Percentiles rank a stretch among this genome's conserved stretches.
Conservation (phyloP, 2,888 invertebrate species). For the Thumatha senex region DNA sequence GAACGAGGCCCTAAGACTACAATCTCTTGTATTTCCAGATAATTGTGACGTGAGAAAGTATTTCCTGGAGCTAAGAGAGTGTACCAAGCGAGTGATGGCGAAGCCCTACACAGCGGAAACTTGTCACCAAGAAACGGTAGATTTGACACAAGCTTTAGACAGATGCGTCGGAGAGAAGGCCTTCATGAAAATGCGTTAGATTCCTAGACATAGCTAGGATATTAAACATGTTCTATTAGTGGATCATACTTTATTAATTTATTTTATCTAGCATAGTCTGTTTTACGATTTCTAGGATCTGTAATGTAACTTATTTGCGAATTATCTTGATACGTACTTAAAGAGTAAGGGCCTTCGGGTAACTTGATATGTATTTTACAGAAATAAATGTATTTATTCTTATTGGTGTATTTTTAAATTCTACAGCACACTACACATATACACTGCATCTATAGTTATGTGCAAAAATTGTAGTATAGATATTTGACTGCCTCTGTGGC, state of each 20-base stretch:
- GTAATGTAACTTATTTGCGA: too few relatives aligned
- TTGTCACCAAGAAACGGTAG: conserved; percentile 62
- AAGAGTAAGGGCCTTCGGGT: too few relatives aligned
- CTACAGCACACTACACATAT: too few relatives aligned
- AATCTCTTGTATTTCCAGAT: conserved; percentile 36
- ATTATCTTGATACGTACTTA: too few relatives aligned
- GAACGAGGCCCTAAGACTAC: neutral
- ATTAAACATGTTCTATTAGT: neutral
- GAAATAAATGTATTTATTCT: too few relatives aligned
- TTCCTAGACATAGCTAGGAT: neutral
- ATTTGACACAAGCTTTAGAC: conserved; percentile 59
- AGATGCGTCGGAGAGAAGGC: conserved; percentile 55
- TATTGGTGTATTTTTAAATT: too few relatives aligned
- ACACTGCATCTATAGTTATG: too few relatives aligned
- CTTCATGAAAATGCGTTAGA: conserved; percentile 43
- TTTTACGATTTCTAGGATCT: too few relatives aligned
- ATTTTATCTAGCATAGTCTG: too few relatives aligned
- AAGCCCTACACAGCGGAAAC: conserved; percentile 65
- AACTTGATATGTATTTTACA: too few relatives aligned
- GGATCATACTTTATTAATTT: neutral
- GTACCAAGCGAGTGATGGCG: conserved; percentile 48
- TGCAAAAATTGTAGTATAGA: too few relatives aligned
- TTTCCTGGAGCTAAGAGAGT: conserved; percentile 41
- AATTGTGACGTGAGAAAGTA: conserved; percentile 48
- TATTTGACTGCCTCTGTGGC: too few relatives aligned